Base-by-base conservation (phyloP, 2,797 vertebrate genomes). In the Danio jaintianensis region DNA sequence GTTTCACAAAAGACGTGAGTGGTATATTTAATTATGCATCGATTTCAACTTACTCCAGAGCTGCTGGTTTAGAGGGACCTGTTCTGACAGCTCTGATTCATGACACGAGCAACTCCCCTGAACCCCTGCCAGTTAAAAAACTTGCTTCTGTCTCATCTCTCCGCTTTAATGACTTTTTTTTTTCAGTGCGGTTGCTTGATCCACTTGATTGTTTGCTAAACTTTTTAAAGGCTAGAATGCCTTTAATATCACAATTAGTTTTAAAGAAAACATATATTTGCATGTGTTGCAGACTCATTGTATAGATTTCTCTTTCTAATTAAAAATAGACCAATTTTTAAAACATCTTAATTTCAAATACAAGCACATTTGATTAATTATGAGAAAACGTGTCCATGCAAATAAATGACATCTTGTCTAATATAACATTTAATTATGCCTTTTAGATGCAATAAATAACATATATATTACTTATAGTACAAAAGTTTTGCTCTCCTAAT, bases 81-180 rank as follows among this genome's bases (percentile, higher is more conserved):
- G 64, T 43, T 45, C 72, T 80, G 81, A 85, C 48, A 66, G 81
- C 81, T 83, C 73, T 78, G 81, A 85, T 81, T 81, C 74, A 85
- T 43, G 36, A 75, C 56, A 75, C 55, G 50, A 77, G 43, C 22
- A 77, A 52, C 42, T 77, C 77, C 81, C 61, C 68, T 72, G 68
- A 78, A 64, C 47, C 66, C 55, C 43, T 76, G 61, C 64, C 66
- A 70, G 64, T 42, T 38, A 18, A 29, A 29, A 48, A 70, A 64
- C 52, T 42, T 38, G 22, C 8, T 71, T 56, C 66, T 38, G 36
- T 78, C 53, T 81, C 64, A 59, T 77, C 58, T 38, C 40, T 10
- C 16, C 7, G 7, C 67, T 50, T 58, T 68, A 78, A 78, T 68
- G n/a, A 67, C 63, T 68, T 78, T 43, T 68, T n/a, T 40, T 68